Conservation (phyloP, 2,113 vertebrate species). For the Acrocephalus kingi region DNA sequence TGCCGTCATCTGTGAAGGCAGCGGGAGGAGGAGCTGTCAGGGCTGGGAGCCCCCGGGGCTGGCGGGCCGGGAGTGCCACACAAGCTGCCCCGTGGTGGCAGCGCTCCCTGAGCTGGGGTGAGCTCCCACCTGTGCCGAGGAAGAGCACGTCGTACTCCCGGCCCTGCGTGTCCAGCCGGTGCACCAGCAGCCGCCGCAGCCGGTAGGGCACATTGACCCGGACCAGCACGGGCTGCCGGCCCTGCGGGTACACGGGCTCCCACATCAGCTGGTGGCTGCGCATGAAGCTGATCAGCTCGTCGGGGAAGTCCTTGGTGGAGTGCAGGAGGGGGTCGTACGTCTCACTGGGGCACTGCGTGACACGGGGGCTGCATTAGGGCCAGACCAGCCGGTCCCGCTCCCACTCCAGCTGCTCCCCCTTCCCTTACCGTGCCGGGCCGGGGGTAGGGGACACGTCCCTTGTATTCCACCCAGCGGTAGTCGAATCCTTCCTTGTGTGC, state of each 20-base stretch:
- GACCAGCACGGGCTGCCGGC: constrained; percentile 74
- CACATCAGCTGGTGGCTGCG: constrained; percentile 88
- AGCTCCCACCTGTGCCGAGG: constrained; percentile 83
- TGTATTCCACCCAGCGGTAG: constrained; percentile 85
- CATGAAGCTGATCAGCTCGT: constrained; percentile 87
- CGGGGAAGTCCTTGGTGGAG: constrained; percentile 85
- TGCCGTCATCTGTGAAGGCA: constrained; percentile 76
- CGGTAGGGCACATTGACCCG: constrained; percentile 67
- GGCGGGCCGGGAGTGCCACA: fast-evolving
- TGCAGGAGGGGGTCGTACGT: constrained; percentile 82
- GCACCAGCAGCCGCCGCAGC: constrained; percentile 80
- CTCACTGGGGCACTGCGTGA: constrained; percentile 83
- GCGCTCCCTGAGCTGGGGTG: fast-evolving
- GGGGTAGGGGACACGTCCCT: constrained; percentile 83
- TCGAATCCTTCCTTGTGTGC: constrained; percentile 84
- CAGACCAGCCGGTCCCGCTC: fast-evolving
- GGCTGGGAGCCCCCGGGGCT: fast-evolving
- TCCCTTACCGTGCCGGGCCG: constrained; percentile 82
- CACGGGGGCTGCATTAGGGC: neutral
- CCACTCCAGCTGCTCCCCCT: fast-evolving
- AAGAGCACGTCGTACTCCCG: constrained; percentile 78
- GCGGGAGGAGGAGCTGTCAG: neutral
- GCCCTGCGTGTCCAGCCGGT: constrained; percentile 77
- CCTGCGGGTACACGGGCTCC: constrained; percentile 80
- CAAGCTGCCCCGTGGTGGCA: neutral